phyloP scores from a whole-genome alignment of 1,140 invertebrate species.

The Schlechtendalia chinensis region DNA sequence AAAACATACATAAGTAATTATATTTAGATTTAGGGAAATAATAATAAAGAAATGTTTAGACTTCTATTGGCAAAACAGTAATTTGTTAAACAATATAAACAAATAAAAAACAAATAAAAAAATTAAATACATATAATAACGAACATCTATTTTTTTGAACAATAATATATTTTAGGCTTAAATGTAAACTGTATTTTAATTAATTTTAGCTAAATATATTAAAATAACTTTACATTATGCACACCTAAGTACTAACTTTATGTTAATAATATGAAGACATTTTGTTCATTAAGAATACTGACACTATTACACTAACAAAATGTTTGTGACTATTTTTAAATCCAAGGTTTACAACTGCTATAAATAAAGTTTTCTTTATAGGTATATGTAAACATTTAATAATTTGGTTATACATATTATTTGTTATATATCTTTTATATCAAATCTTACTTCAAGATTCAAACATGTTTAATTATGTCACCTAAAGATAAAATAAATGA shows the following conservation, averaged over 20 bases:
- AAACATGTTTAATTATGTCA: no score
- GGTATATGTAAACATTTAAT: neutral
- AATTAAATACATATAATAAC: no score
- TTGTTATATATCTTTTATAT: no score
- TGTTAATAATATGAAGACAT: neutral
- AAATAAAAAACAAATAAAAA: no score
- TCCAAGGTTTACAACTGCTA: neutral
- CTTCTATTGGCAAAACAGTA: neutral
- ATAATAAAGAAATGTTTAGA: neutral
- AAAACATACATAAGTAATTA: neutral
- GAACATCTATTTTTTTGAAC: no score
- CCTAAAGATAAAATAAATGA: no score
- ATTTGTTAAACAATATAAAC: no score
- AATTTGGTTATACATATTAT: neutral
- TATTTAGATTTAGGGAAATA: neutral
- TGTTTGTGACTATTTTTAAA: neutral
- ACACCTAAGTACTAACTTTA: neutral
- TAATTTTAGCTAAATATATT: no score
- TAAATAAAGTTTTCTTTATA: neutral
- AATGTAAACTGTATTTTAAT: no score
- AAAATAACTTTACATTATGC: no score
- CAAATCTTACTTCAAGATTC: no score
- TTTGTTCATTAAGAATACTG: neutral
- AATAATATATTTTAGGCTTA: no score
- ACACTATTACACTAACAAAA: neutral